Evolutionary conservation across 92 coral and sea anemone species (phyloP), one percentile per base, ranked within the genome.

Genomic region (Bergia sp.): DNA sequence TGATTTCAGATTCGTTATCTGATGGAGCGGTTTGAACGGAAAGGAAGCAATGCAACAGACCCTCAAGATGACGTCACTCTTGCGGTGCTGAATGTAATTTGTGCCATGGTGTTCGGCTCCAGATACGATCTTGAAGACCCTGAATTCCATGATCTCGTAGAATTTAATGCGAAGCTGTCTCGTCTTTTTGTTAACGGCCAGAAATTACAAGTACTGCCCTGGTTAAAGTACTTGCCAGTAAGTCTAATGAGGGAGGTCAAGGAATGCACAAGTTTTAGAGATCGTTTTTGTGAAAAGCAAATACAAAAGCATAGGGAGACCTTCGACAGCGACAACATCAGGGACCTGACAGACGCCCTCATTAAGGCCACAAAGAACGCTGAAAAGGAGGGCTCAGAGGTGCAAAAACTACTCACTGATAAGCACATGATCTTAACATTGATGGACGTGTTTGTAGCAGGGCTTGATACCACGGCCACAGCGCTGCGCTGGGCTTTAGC

Each of bases 381-480:
- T 76, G 92, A 88, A 7, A 58, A 90, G 44, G 50, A 75, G 47
- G 88, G 90, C 67, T 73, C 73, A 37, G 76, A 43, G 44, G 79
- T 80, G 65, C 81, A 88, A 12, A 55, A 91, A 15, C 80, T 88
- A 5, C 88, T 94, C 47, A 90, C 92, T 65, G 91, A 92, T 21
- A 91, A 90, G 42, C 91, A 94, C 69, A 80, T 92, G 82, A 90
- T 90, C 43, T 91, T 91, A 89, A 91, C 92, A 71, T 64, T 94
- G 44, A 92, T 88, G 79, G 97, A 94, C 82, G 82, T 89, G 58
- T 94, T 94, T 82, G 86, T 92, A 38, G 96, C 95, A 44, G 96
- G 96, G 4, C 85, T 90, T 47, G 94, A 94, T 57, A 94, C 96
- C 38, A 92, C 93, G n/a, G 90, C 92, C 6, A 91, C 96, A 6